Conservation (phyloP, 2,888 invertebrate species). For the Onthophagus sagittarius region DNA sequence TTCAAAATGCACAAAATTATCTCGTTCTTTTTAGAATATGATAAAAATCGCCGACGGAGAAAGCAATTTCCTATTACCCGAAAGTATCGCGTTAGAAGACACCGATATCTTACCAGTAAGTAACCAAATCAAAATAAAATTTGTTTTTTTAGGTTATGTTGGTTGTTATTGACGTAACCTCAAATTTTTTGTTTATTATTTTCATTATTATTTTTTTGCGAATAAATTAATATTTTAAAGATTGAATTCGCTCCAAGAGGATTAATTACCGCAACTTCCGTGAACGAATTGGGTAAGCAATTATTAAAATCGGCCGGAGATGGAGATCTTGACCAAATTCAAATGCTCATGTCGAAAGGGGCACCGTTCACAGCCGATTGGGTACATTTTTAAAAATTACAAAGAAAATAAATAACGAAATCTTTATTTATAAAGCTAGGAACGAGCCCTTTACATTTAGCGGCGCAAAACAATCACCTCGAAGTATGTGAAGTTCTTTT, state of each 20-base stretch:
- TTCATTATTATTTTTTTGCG: background rate
- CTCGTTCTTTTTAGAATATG: constrained; percentile 35
- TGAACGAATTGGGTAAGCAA: constrained; percentile 79
- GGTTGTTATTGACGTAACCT: constrained; percentile 50
- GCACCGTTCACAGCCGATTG: constrained; percentile 92
- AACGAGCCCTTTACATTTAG: constrained; percentile 84
- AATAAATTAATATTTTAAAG: constrained; percentile 36
- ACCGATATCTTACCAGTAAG: constrained; percentile 24
- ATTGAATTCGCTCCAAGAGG: constrained; percentile 36
- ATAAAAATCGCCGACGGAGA: constrained; percentile 31
- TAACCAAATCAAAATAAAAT: background rate
- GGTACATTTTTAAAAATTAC: constrained; percentile 51
- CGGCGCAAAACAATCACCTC: constrained; percentile 75
- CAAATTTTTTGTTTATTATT: background rate
- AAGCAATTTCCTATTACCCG: constrained; percentile 6
- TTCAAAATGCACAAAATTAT: constrained; percentile 26
- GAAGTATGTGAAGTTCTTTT: constrained; percentile 78
- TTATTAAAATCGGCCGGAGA: constrained; percentile 74
- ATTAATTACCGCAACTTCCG: constrained; percentile 43
- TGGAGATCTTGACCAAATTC: constrained; percentile 73
- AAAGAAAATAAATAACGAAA: background rate
- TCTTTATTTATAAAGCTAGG: constrained; percentile 62
- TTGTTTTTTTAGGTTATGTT: constrained; percentile 40
- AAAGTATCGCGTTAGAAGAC: constrained; percentile 3
- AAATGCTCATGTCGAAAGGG: constrained; percentile 75